These are phyloP conservation scores for Scolopax rusticola DNA, from an alignment of 2,797 vertebrate genomes.

Conservation along the genomic window DNA sequence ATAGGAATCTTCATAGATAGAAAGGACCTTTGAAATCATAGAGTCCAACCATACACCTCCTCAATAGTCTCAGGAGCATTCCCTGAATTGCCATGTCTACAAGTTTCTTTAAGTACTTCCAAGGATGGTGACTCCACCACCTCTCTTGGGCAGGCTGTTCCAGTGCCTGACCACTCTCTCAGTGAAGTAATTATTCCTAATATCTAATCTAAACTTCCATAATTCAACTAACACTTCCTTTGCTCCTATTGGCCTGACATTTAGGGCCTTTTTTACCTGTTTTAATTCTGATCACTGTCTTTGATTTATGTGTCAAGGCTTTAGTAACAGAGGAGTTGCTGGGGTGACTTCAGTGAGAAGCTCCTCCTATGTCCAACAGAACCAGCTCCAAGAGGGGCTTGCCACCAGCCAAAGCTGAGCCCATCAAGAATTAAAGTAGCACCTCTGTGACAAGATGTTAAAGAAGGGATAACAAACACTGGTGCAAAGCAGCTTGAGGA, in stretches of 20 bases:
- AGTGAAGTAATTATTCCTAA: no score
- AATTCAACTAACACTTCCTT: not conserved
- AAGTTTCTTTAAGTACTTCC: no score
- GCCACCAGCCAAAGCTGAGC: not conserved
- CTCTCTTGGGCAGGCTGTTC: no score
- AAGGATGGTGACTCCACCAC: no score
- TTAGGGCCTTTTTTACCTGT: not conserved
- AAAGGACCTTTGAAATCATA: no score
- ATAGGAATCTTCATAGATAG: not conserved
- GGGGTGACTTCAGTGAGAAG: not conserved
- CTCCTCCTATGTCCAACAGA: not conserved
- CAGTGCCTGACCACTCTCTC: no score
- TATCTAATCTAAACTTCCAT: no score
- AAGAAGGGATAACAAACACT: not conserved
- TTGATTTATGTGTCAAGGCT: not conserved
- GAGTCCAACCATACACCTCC: no score
- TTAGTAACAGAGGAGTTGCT: not conserved
- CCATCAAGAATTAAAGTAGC: rapidly evolving
- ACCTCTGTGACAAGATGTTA: not conserved
- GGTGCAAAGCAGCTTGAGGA: not conserved
- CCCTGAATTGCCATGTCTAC: no score
- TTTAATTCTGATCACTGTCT: not conserved
- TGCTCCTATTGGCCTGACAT: not conserved
- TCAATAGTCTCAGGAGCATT: no score
- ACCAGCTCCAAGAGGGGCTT: not conserved